Evolutionary conservation across 2,888 invertebrate species (phyloP), one percentile per base, ranked within the genome.

Genomic region (Dorcus parallelipipedus): DNA sequence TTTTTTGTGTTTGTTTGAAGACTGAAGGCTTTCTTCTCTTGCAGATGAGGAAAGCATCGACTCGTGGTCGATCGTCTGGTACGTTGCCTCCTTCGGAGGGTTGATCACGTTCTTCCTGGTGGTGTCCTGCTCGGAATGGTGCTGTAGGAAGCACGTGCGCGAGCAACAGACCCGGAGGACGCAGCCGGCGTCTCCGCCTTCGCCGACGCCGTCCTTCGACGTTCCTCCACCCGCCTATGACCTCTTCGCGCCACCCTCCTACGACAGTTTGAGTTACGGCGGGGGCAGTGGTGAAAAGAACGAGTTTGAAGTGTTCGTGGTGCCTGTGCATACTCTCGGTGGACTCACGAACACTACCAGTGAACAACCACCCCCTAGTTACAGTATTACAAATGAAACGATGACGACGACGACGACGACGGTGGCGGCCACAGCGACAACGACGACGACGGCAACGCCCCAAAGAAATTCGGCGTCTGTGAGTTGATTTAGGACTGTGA

Each of bases 51-150:
- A 63, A 3, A 71, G 77, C 0, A 64, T 80, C 66, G 82, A 82
- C 65, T 80, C 82, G 0, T 82, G 82, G 82, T 82, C 83, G 26
- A 80, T 83, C 53, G 76, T 83, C 5, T 83, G 83, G 83, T 83
- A 83, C 75, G 79, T 83, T 51, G 83, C 82, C 2, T 83, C 83
- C 2, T 83, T 83, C 65, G 83, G 83, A 3, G 82, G 83, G 1
- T 72, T 84, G 17, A 81, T 83, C 2, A 78, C 80, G 4, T 83
- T 83, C 71, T 83, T 83, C 71, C 74, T 83, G 40, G 78, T 83
- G 7, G 80, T 83, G 20, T 82, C 82, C 52, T 83, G 82, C 63
- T 82, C 82, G 4, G 83, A 83, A 61, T 82, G 82, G 80, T 82
- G 83, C 66, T 84, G 83, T 62, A 76, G 81, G 14, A 75, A 71